phyloP scores from a whole-genome alignment of 1,140 invertebrate species.

The Nixonia krombeini region DNA sequence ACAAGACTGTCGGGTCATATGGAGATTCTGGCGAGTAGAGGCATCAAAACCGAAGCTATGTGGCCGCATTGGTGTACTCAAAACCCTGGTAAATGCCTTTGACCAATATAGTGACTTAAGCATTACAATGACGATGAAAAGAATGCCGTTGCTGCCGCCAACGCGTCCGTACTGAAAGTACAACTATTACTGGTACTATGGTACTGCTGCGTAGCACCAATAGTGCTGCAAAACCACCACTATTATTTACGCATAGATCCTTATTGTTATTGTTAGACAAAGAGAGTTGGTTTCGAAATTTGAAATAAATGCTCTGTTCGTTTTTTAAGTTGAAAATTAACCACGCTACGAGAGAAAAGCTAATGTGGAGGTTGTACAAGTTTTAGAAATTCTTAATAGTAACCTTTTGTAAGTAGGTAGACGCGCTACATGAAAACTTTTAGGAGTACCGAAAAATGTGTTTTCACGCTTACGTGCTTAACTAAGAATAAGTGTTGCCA shows the following conservation, averaged over 20 bases:
- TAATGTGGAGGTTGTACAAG: no score
- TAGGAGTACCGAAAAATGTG: slow-evolving; percentile 6
- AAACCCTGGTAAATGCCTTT: slow-evolving; percentile 81
- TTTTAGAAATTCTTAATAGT: slow-evolving; percentile 24
- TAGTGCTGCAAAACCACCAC: not conserved
- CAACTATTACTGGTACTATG: slow-evolving; percentile 23
- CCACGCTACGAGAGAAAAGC: slow-evolving; percentile 2
- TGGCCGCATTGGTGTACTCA: slow-evolving; percentile 83
- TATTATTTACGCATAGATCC: not conserved
- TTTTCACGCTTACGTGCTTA: slow-evolving; percentile 36
- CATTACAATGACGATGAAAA: not conserved
- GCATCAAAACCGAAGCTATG: slow-evolving; percentile 78
- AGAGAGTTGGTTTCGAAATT: no score
- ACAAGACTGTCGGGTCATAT: slow-evolving; percentile 77
- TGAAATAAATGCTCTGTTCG: no score
- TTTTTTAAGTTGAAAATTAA: no score
- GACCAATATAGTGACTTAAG: slow-evolving; percentile 59
- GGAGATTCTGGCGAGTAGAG: slow-evolving; percentile 75
- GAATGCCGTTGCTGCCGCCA: slow-evolving; percentile 17
- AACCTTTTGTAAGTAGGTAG: slow-evolving; percentile 17
- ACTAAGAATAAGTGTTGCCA: slow-evolving; percentile 23
- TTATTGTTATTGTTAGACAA: no score
- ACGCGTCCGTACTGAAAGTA: slow-evolving; percentile 32
- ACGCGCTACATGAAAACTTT: slow-evolving; percentile 24
- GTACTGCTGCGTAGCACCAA: slow-evolving; percentile 9